Conservation (phyloP, 2,888 invertebrate genomes). For the Heliconius aoede region DNA sequence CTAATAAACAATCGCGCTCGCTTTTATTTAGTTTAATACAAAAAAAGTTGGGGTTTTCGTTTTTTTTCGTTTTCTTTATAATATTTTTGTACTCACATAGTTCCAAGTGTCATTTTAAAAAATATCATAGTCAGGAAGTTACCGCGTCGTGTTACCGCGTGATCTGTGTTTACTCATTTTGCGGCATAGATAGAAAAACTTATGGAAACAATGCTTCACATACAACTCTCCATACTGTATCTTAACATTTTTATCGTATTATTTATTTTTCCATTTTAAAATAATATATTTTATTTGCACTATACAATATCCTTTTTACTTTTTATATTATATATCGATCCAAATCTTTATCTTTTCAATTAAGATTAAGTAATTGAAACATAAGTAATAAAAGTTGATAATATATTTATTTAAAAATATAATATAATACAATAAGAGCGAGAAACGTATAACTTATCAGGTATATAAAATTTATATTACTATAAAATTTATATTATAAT, state of each 20-base stretch:
- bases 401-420: not conserved
- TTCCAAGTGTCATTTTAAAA: not conserved
- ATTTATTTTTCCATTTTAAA: too few species aligned
- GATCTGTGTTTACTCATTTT: slow-evolving; percentile 13
- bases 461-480: not conserved
- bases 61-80: too few species aligned
- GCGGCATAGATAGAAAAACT: not conserved
- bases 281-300: too few species aligned
- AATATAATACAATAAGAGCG: not conserved
- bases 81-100: not conserved
- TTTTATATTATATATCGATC: not conserved
- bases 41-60: too few species aligned
- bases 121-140: not conserved
- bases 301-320: too few species aligned
- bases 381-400: not conserved
- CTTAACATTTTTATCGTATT: too few species aligned
- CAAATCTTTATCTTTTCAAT: not conserved
- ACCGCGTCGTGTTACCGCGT: not conserved
- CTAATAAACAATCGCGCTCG: too few species aligned
- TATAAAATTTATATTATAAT: not conserved
- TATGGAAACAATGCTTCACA: not conserved
- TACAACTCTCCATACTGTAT: not conserved
- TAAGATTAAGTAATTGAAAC: not conserved
- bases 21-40: too few species aligned
- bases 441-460: too few species aligned